Percentiles rank a stretch among this genome's conserved stretches.
Conservation (phyloP, 2,888 invertebrate species). For the Leuctra nigra region DNA sequence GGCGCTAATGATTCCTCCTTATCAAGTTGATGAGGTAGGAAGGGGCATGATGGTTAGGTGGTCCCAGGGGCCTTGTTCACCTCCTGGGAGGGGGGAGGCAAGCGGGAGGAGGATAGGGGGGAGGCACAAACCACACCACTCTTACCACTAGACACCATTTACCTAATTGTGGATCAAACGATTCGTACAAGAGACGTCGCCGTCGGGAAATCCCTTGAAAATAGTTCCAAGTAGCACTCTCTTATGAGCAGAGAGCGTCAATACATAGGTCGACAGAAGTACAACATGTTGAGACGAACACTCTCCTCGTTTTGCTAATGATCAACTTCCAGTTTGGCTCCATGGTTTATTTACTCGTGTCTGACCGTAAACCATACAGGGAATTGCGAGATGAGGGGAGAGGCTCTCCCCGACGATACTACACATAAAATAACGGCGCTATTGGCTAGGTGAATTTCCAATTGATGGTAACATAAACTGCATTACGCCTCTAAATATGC, state of each 20-base stretch:
- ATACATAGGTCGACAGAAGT: too few relatives aligned
- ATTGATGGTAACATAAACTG: background rate
- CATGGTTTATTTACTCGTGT: background rate
- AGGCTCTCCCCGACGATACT: too few relatives aligned
- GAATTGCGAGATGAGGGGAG: too few relatives aligned
- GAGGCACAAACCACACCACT: background rate
- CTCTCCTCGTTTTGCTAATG: too few relatives aligned
- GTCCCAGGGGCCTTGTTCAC: background rate
- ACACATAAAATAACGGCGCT: background rate
- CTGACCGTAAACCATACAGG: background rate
- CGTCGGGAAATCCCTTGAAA: too few relatives aligned
- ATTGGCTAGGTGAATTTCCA: background rate
- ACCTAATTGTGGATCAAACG: background rate
- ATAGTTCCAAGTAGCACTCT: background rate
- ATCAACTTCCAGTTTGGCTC: too few relatives aligned
- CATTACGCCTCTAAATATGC: background rate
- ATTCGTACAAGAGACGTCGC: too few relatives aligned
- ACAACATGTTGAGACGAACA: too few relatives aligned
- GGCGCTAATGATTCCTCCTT: background rate
- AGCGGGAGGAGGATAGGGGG: background rate
- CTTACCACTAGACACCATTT: background rate
- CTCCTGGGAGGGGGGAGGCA: too few relatives aligned
- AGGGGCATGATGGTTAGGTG: background rate
- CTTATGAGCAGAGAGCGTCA: too few relatives aligned
- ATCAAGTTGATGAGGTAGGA: background rate